Evolutionary conservation across 2,888 invertebrate genomes (phyloP), one percentile per base, ranked within the genome.

Genomic region (Caenorhabditis drosophilae): DNA sequence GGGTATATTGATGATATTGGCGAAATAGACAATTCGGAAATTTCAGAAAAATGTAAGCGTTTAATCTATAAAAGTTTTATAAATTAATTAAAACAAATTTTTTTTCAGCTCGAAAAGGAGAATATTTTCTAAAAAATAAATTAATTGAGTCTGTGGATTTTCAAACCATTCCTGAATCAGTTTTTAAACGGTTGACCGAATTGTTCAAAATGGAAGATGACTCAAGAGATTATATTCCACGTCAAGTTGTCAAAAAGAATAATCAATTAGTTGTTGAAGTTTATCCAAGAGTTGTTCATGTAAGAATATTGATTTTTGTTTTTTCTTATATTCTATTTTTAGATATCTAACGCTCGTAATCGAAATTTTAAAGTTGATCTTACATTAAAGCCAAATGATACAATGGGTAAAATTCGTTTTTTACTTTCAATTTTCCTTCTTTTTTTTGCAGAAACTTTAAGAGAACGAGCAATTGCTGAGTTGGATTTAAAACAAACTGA

Each of bases 221-320:
- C 7, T 47, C 68, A 7, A 59, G 77, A 25, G 80, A 80, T 57
- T 67, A 70, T 18, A 73, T 79, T 22, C 16, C 49, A 25, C 44
- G 77, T 22, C 22, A 51, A 2, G 80, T 79, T 12, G 60, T 79
- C 22, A 22, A 48, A 20, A 56, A 64, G 42, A 42, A 62, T 26
- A 51, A 40, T 1, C 1, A 44, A 1, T 35, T 62, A 2, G 23
- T 58, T 16, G 41, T 80, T 4, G 80, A 79, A 36, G 57, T 77
- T 4, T 80, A 80, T 46, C 79, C 78, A 12, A 55, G 73, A 31
- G 31, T 67, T 38, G 49, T 80, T 22, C 68, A 71, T 49, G 80
- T 80, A 41, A 22, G 60, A 18, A n/a, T n/a, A n/a, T n/a, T n/a
- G n/a, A n/a, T n/a, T n/a, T n/a, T n/a, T n/a, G n/a, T n/a, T n/a